Evolutionary conservation across 2,888 invertebrate genomes (phyloP).

Genomic region (Pollenia amentaria): DNA sequence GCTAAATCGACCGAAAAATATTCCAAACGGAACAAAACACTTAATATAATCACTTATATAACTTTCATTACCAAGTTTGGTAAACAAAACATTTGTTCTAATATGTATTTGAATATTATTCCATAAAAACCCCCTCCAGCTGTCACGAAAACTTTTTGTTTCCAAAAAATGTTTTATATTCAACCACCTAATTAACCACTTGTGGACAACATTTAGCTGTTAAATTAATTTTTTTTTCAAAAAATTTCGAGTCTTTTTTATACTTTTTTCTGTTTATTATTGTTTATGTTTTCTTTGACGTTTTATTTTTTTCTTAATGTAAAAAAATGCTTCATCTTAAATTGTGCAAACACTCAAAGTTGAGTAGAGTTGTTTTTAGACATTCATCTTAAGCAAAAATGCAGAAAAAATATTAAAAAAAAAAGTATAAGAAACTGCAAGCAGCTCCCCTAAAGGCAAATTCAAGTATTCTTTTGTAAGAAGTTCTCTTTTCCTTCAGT

Average conservation of each 20-base stretch:
- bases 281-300: constrained; percentile 1
- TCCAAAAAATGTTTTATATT: constrained; percentile 10
- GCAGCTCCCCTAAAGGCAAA: constrained; percentile 38
- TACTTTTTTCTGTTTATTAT: constrained; percentile 29
- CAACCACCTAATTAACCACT: constrained; percentile 54
- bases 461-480: constrained; percentile 59
- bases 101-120: no score
- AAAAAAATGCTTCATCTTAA: constrained; percentile 57
- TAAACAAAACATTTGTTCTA: no score
- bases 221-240: constrained; percentile 19
- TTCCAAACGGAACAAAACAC: no score
- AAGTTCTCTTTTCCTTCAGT: not conserved
- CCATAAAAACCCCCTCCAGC: not conserved
- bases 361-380: constrained; percentile 47
- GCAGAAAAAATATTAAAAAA: not conserved
- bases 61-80: no score
- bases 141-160: constrained; percentile 4
- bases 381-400: constrained; percentile 10
- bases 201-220: constrained; percentile 24
- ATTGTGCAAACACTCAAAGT: constrained; percentile 71
- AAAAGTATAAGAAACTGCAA: constrained; percentile 35
- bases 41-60: no score
- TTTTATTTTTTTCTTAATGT: constrained; percentile 6
- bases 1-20: no score
- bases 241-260: constrained; percentile 28